Conservation (phyloP, 2,888 invertebrate species). For the Callyntrura sp. region DNA sequence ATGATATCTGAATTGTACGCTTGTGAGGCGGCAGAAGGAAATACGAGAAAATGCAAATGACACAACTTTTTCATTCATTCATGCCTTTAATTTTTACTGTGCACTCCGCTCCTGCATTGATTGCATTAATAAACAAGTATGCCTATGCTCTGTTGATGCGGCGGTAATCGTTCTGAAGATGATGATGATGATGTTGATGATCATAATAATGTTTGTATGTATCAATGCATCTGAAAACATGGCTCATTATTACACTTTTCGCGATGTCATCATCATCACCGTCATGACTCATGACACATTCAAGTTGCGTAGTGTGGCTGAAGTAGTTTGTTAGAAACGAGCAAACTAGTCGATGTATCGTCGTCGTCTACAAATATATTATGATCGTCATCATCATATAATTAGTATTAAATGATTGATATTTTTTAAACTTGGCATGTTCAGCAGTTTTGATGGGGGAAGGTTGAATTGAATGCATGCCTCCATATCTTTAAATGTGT, state of each 20-base stretch:
- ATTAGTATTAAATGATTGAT: not conserved
- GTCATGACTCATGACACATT: not conserved
- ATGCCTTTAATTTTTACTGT: not conserved
- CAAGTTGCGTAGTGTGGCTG: too few species aligned
- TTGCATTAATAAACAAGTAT: conserved; percentile 1
- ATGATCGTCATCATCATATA: not conserved
- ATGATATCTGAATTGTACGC: too few species aligned
- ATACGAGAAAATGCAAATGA: not conserved
- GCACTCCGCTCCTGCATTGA: not conserved
- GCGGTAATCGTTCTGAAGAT: not conserved
- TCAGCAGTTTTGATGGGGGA: not conserved
- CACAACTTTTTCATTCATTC: not conserved
- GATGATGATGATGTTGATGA: too few species aligned
- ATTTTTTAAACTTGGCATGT: conserved; percentile 17
- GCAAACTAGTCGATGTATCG: not conserved
- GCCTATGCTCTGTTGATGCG: too few species aligned
- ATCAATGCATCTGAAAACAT: not conserved
- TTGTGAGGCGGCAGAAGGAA: not conserved
- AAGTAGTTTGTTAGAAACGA: too few species aligned
- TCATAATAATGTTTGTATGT: too few species aligned
- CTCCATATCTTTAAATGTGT: not conserved
- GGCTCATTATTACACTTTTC: conserved; percentile 10
- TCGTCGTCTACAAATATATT: too few species aligned
- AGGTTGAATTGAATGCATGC: not conserved
- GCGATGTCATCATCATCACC: conserved; percentile 23